Conservation (phyloP, 2,113 vertebrate species). For the Salminus brasiliensis region DNA sequence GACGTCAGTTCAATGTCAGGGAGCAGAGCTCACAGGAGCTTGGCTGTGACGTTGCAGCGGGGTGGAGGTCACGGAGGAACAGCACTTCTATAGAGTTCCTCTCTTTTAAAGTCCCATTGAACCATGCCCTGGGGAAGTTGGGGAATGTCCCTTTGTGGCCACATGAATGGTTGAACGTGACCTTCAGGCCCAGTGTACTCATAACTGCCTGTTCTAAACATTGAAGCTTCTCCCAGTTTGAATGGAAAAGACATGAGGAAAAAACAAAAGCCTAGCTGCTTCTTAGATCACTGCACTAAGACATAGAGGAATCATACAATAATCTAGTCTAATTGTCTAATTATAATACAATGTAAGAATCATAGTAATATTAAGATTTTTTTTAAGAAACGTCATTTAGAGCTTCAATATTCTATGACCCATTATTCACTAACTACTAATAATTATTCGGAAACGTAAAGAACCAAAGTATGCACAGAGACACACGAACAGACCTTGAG, state of each 20-base stretch:
- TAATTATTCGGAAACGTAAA: too few relatives aligned
- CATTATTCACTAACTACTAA: too few relatives aligned
- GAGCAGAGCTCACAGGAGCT: constrained; percentile 25
- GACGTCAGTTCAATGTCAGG: constrained; percentile 54
- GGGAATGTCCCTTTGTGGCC: constrained; percentile 58
- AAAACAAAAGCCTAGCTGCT: too few relatives aligned
- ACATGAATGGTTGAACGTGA: constrained; percentile 51
- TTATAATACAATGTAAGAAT: too few relatives aligned
- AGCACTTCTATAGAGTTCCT: constrained; percentile 52
- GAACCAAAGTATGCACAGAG: too few relatives aligned
- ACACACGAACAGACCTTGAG: too few relatives aligned
- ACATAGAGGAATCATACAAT: too few relatives aligned
- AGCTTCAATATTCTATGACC: too few relatives aligned
- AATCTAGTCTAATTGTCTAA: too few relatives aligned
- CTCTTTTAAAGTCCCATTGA: constrained; percentile 55
- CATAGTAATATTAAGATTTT: too few relatives aligned
- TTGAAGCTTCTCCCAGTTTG: not conserved
- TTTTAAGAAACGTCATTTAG: too few relatives aligned
- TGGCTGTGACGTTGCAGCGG: constrained; percentile 34
- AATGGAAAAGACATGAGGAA: not conserved
- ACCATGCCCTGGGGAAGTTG: constrained; percentile 50
- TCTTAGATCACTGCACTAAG: not conserved
- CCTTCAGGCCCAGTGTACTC: constrained; percentile 43
- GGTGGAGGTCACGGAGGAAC: constrained; percentile 56
- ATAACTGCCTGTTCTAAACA: constrained; percentile 12